Conservation (phyloP, 1,140 invertebrate genomes). For the Zaprionus ghesquierei region DNA sequence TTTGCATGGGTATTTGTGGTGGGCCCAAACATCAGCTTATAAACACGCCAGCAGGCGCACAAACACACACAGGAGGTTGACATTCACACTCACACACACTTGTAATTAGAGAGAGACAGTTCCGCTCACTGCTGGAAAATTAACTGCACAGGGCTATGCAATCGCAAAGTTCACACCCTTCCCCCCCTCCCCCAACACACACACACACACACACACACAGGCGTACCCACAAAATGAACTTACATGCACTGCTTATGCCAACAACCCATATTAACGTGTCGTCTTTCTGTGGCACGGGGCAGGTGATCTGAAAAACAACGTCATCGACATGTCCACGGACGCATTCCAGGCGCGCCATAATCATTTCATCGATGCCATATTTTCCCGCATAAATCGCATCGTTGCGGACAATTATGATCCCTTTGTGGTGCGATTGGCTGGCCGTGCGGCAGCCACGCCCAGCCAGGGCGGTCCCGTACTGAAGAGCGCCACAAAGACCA, state of each 20-base stretch:
- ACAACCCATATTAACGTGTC: constrained; percentile 51
- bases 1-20: constrained; percentile 42
- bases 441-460: constrained; percentile 80
- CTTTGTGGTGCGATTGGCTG: constrained; percentile 90
- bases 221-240: constrained; percentile 38
- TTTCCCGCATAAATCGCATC: constrained; percentile 90
- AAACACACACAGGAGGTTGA: constrained; percentile 18
- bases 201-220: constrained; percentile 12
- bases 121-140: constrained; percentile 22
- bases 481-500: constrained; percentile 40
- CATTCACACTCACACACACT: constrained; percentile 27
- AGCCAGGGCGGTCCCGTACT: constrained; percentile 5
- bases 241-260: constrained; percentile 15
- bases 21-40: constrained; percentile 21
- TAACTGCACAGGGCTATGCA: constrained; percentile 16
- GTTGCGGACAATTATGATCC: constrained; percentile 90
- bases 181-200: not conserved
- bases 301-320: constrained; percentile 82
- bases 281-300: constrained; percentile 37
- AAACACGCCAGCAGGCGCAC: constrained; percentile 6
- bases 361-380: constrained; percentile 90
- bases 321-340: constrained; percentile 80
- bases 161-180: constrained; percentile 1
- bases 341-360: constrained; percentile 85
- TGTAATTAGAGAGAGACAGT: constrained; percentile 68